These are phyloP conservation scores for Meliscaeva auricollis DNA, from an alignment of 2,888 invertebrate genomes.

Conservation along the genomic window DNA sequence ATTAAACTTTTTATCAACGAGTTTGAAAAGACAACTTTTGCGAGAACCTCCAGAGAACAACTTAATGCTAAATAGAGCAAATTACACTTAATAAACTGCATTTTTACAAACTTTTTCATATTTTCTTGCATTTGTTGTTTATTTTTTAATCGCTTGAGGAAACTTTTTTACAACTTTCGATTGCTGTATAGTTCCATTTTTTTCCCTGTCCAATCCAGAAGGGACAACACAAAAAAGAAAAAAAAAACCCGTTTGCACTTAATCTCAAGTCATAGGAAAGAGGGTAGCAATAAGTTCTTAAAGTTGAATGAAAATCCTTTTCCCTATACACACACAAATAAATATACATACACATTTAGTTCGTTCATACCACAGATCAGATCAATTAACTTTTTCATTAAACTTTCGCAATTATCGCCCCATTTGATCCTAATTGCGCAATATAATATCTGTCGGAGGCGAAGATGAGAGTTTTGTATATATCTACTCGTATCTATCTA, in stretches of 20 bases:
- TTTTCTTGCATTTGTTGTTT: background rate
- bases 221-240: background rate
- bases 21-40: too few relatives aligned
- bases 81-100: background rate
- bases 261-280: conserved; percentile 37
- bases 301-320: conserved; percentile 16
- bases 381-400: conserved; percentile 76
- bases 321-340: background rate
- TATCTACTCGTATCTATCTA: background rate
- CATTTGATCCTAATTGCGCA: conserved; percentile 76
- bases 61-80: background rate
- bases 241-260: conserved; percentile 31
- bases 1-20: background rate
- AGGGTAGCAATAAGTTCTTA: background rate
- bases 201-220: conserved; percentile 15
- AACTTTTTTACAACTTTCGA: conserved; percentile 40
- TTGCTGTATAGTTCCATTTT: conserved; percentile 42
- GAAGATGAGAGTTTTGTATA: conserved; percentile 14
- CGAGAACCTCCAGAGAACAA: background rate
- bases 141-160: conserved; percentile 8
- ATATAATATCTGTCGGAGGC: conserved; percentile 67
- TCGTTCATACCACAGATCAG: conserved; percentile 61
- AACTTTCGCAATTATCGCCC: conserved; percentile 76
- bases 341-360: conserved; percentile 19
- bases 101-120: background rate